Percentiles rank a stretch among this genome's conserved stretches.
These are phyloP conservation scores for Pristionchus maxplancki DNA, from an alignment of 2,888 invertebrate species.

Conservation along the genomic window DNA sequence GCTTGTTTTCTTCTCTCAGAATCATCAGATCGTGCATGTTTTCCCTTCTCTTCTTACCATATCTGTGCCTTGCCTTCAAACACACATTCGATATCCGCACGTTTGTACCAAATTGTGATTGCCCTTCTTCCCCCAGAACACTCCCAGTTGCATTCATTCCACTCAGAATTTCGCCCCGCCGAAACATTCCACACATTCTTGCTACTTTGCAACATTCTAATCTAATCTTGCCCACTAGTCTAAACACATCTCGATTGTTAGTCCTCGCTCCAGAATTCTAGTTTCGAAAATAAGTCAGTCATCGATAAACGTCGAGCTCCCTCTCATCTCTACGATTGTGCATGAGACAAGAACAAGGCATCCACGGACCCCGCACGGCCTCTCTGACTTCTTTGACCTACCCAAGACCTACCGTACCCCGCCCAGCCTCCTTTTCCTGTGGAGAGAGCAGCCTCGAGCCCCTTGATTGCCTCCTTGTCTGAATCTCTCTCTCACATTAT, in stretches of 20 bases:
- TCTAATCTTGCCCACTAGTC: constrained; percentile 38
- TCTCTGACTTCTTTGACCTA: constrained; percentile 10
- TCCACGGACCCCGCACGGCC: constrained; percentile 43
- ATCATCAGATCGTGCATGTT: constrained; percentile 23
- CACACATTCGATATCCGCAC: neutral
- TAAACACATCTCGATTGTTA: neutral
- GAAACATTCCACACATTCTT: constrained; percentile 44
- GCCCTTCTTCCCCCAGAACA: neutral
- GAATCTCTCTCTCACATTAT: neutral
- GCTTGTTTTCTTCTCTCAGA: neutral
- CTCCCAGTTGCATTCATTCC: neutral
- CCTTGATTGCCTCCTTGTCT: neutral
- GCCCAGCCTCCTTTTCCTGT: neutral
- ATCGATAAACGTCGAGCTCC: constrained; percentile 32
- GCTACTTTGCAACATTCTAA: constrained; percentile 12
- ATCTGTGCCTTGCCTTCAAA: constrained; percentile 28
- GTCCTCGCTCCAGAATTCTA: constrained; percentile 3
- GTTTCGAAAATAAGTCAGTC: constrained; percentile 21
- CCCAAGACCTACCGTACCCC: neutral
- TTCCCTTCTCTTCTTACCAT: neutral
- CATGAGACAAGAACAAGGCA: constrained; percentile 28
- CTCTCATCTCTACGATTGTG: neutral
- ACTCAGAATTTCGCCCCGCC: neutral
- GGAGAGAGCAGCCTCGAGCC: constrained; percentile 7
- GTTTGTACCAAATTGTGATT: constrained; percentile 35